These are phyloP conservation scores for Barypeithes pellucidus DNA, from an alignment of 2,888 invertebrate species.

Conservation along the genomic window DNA sequence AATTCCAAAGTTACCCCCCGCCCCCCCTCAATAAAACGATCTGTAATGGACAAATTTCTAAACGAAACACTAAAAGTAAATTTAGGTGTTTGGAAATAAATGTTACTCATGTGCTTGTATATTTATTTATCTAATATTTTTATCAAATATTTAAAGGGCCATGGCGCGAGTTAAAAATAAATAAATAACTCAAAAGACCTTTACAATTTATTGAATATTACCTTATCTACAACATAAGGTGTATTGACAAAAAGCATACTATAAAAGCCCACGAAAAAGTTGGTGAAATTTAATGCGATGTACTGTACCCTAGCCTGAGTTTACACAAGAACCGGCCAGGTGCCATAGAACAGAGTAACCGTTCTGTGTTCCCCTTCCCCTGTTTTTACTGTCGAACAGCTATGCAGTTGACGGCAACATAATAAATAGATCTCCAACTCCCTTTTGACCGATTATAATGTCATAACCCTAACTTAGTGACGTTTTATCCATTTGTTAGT, in stretches of 20 bases:
- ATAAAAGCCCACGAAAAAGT: slow-evolving; percentile 33
- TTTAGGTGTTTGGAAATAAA: too few relatives aligned
- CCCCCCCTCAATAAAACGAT: too few relatives aligned
- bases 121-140: too few relatives aligned
- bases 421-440: slow-evolving; percentile 64
- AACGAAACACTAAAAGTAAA: too few relatives aligned
- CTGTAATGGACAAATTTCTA: too few relatives aligned
- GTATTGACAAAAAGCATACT: slow-evolving; percentile 18
- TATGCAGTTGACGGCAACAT: slow-evolving; percentile 65
- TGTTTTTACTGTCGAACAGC: slow-evolving; percentile 61
- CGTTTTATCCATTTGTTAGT: slow-evolving; percentile 51
- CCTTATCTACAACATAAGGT: slow-evolving; percentile 37
- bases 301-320: slow-evolving; percentile 61
- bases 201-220: slow-evolving; percentile 22
- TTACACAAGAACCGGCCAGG: slow-evolving; percentile 62
- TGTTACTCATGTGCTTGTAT: too few relatives aligned
- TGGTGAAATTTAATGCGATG: slow-evolving; percentile 62
- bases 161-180: slow-evolving; percentile 38
- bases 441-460: slow-evolving; percentile 62
- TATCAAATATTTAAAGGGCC: slow-evolving; percentile 10
- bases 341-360: slow-evolving; percentile 66
- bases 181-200: slow-evolving; percentile 26
- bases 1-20: too few relatives aligned
- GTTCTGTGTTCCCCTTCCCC: slow-evolving; percentile 62
- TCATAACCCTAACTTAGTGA: slow-evolving; percentile 59